Evolutionary conservation across 2,888 invertebrate genomes (phyloP), one percentile per base, ranked within the genome.

Genomic region (Idaea dimidiata): DNA sequence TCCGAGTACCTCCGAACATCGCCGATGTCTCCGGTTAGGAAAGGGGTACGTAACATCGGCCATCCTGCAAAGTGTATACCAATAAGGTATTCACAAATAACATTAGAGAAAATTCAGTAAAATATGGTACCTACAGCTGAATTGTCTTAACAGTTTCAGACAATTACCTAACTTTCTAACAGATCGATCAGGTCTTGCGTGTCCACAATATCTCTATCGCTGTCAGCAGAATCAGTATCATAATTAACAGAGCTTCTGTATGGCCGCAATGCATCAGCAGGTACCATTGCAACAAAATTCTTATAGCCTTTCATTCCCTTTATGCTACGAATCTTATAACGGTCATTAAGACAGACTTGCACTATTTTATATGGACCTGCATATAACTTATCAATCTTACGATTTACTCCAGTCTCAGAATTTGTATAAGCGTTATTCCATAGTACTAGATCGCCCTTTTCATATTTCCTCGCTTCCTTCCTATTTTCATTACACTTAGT

Each of bases 131-230:
- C 32, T 32, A 32, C 32, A 32, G 32, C 32, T 32, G 4, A 32
- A 32, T 2, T 32, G 32, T 8, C 1, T 3, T 32, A 32, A 32
- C 32, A 32, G 32, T 32, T 6, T 32, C 32, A 32, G 32, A 32
- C 1, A 32, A 32, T 32, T 32, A 32, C 4, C 32, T 18, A 70
- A 58, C 71, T 69, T 61, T 72, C 71, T 55, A 71, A 59, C 6
- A 72, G 57, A 57, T 71, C 70, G 31, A 72, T 72, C 16, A 72
- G 58, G 57, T 72, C 71, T 57, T 71, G 67, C 14, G 57, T 57
- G 2, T 69, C 61, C 33, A 71, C 71, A 57, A 70, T 54, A 54
- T 69, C 68, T 6, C 59, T 64, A 16, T 70, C 72, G 54, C 63
- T 62, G 33, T 61, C 59, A 17, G 67, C 58, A 54, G 58, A 64